Percentiles rank a stretch among this genome's conserved stretches.
These are phyloP conservation scores for Gallinago stenura DNA, from an alignment of 2,797 vertebrate genomes.

Conservation along the genomic window DNA sequence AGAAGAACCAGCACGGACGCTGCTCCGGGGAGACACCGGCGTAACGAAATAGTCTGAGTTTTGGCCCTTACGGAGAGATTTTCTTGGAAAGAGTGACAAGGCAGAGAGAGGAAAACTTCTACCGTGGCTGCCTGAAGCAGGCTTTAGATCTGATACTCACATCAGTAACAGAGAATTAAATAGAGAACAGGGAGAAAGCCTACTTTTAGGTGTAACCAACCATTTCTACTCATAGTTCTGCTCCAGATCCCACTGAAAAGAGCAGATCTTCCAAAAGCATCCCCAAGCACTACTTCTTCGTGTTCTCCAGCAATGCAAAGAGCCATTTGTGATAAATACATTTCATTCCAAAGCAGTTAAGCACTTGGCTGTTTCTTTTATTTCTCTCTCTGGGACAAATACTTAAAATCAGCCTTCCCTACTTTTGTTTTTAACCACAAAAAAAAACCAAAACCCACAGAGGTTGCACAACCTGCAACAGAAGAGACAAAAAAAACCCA, in stretches of 20 bases:
- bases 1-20: neutral
- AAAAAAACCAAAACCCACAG: rapidly evolving
- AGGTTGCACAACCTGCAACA: neutral
- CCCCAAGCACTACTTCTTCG: neutral
- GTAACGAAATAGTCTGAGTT: neutral
- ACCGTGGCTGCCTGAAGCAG: neutral
- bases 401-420: conserved; percentile 1
- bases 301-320: neutral
- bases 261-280: neutral
- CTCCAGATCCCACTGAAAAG: conserved; percentile 15
- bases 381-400: conserved; percentile 22
- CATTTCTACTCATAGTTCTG: neutral
- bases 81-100: neutral
- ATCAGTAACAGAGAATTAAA: neutral
- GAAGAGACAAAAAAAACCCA: neutral
- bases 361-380: neutral
- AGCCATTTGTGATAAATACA: neutral
- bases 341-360: conserved; percentile 38
- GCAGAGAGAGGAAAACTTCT: neutral
- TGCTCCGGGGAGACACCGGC: neutral
- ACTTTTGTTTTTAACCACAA: neutral
- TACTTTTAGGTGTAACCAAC: neutral
- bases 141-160: neutral
- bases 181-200: neutral
- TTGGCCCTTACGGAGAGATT: neutral